Evolutionary conservation across 2,797 vertebrate genomes (phyloP).

Genomic region (Falco peregrinus): DNA sequence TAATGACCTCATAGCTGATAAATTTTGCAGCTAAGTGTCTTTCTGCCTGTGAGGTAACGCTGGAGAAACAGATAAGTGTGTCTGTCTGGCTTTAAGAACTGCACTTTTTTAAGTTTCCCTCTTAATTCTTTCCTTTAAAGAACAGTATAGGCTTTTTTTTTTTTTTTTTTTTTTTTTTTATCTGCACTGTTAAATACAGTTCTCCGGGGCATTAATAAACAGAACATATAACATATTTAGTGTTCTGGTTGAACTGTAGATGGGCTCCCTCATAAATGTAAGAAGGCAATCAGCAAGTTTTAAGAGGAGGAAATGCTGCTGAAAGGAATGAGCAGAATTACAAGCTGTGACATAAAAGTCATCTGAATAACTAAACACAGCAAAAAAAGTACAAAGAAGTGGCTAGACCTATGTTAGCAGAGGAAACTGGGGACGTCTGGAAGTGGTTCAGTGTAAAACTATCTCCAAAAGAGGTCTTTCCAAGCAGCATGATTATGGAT

Average conservation of each 20-base stretch:
- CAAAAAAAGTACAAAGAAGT: conserved; percentile 20
- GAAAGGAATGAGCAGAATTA: conserved; percentile 17
- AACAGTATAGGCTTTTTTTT: neutral
- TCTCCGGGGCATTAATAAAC: conserved; percentile 48
- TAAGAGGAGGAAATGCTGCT: conserved; percentile 51
- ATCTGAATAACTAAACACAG: conserved; percentile 31
- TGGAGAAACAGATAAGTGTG: conserved; percentile 36
- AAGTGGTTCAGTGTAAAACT: neutral
- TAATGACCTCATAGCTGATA: conserved; percentile 68
- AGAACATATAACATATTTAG: conserved; percentile 39
- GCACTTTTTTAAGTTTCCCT: conserved; percentile 48
- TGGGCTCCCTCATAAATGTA: conserved; percentile 50
- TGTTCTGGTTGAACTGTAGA: conserved; percentile 53
- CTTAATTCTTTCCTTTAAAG: conserved; percentile 15
- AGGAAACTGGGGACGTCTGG: neutral
- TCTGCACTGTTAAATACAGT: conserved; percentile 24
- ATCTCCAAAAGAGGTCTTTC: neutral
- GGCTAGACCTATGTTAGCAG: neutral
- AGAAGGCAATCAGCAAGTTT: conserved; percentile 59
- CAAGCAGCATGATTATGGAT: neutral
- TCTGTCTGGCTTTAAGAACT: conserved; percentile 47
- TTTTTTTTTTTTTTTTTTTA: neutral
- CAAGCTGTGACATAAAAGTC: conserved; percentile 9
- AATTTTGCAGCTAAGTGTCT: conserved; percentile 62
- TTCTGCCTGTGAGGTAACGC: conserved; percentile 38